These are phyloP conservation scores for Neotoma lepida DNA, from an alignment of 2,113 vertebrate species.

Conservation along the genomic window DNA sequence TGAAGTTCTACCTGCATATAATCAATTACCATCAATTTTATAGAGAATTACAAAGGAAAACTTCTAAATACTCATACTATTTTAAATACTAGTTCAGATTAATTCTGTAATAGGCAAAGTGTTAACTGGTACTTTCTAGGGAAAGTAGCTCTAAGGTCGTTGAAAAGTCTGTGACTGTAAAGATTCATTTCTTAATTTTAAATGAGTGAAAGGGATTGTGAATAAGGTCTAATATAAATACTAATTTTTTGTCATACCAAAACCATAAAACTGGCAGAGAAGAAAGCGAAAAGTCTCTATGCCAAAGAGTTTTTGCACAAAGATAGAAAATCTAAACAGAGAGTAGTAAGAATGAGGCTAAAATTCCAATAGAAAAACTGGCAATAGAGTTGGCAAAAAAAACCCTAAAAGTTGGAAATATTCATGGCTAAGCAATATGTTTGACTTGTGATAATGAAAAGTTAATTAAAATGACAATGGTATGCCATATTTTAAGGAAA, in stretches of 20 bases:
- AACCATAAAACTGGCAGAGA: not conserved
- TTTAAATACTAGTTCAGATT: not conserved
- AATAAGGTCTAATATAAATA: not conserved
- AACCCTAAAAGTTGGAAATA: constrained; percentile 1
- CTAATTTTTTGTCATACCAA: not conserved
- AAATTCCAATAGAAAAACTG: not conserved
- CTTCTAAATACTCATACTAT: not conserved
- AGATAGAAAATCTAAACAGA: not conserved
- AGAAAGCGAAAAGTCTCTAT: not conserved
- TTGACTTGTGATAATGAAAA: constrained; percentile 19
- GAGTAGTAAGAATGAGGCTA: not conserved
- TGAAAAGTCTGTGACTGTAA: not conserved
- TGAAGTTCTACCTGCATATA: not conserved
- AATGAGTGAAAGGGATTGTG: not conserved
- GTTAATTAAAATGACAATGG: not conserved
- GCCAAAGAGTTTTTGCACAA: not conserved
- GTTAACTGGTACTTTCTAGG: not conserved
- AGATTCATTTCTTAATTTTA: not conserved
- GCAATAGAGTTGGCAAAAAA: not conserved
- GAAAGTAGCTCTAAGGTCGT: not conserved
- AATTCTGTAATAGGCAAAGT: not conserved
- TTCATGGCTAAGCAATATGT: not conserved
- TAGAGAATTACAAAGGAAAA: not conserved
- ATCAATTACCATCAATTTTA: not conserved
- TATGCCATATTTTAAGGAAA: not conserved